These are phyloP conservation scores for Megaceryle torquata DNA, from an alignment of 2,113 vertebrate genomes.

Conservation along the genomic window DNA sequence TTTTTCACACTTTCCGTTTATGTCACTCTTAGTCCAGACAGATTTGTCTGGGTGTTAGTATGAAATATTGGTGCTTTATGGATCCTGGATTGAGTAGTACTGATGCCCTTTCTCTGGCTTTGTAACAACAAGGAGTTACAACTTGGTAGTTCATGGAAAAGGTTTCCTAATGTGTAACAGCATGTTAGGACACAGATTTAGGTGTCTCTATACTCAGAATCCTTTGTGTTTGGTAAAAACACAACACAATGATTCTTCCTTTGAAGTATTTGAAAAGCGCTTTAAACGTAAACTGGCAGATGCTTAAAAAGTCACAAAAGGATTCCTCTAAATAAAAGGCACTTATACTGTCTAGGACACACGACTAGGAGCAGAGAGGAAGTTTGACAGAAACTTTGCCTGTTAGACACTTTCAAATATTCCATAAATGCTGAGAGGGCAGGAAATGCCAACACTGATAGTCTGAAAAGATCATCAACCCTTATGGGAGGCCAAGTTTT, in stretches of 20 bases:
- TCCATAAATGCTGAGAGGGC: conserved; percentile 46
- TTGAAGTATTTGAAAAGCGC: neutral
- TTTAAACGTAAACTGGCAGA: neutral
- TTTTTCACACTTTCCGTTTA: neutral
- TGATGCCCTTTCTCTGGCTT: neutral
- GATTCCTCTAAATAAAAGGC: neutral
- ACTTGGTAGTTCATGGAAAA: neutral
- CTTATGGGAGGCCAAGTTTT: neutral
- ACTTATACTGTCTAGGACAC: neutral
- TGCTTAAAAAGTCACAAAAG: neutral
- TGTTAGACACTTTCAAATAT: conserved; percentile 41
- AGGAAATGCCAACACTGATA: neutral
- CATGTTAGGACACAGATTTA: neutral
- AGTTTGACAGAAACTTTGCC: conserved; percentile 29
- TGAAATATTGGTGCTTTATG: neutral
- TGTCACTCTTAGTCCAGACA: neutral
- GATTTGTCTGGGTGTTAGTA: neutral
- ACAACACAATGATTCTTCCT: neutral
- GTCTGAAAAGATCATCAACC: neutral
- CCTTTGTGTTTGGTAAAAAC: neutral
- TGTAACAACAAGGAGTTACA: neutral
- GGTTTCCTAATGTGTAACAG: neutral
- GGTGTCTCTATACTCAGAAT: neutral
- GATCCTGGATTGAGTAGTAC: neutral
- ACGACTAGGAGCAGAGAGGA: neutral